Evolutionary conservation across 1,140 invertebrate genomes (phyloP), one percentile per base, ranked within the genome.

Genomic region (Diplogasteroides magnus): DNA sequence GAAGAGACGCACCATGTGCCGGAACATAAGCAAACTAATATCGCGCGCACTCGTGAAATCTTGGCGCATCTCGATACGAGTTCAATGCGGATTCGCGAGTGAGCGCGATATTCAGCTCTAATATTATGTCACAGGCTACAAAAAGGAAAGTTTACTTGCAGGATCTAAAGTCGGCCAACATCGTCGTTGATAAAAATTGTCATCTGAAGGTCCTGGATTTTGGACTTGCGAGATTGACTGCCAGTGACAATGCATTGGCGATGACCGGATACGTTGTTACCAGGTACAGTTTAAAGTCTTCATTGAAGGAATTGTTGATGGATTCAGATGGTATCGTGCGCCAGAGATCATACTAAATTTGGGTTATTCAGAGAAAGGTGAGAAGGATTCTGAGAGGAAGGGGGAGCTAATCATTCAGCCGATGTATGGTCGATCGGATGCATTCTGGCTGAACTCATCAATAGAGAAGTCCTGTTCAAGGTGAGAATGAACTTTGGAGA

Each of bases 381-480:
- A 56, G 29, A n/a, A n/a, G 13, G 0, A 2, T 23, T 57, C 2
- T 13, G 1, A n/a, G 55, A 57, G n/a, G n/a, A n/a, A n/a, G n/a
- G n/a, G n/a, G n/a, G n/a, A n/a, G n/a, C n/a, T n/a, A n/a, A n/a
- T n/a, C n/a, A n/a, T 71, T 1, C 32, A 71, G 70, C 67, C 2
- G 70, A 72, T 55, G 62, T 72, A 15, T 72, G 70, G 70, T 67
- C 64, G 25, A 37, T 72, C 48, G 70, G 70, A 31, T 72, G 70
- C 28, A 72, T 72, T 0, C 67, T 72, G 25, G 70, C 59, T n/a
- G 70, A 72, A 31, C 61, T 72, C 64, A 67, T 72, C 59, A 67
- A 60, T 28, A 57, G 62, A 26, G 31, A 26, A 3, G 70, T 72
- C 3, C 48, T 72, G 15, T 72, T 72, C 61, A 23, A 60, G 28